Percentiles rank a stretch among this genome's conserved stretches.
phyloP scores from a whole-genome alignment of 2,113 vertebrate genomes.

The Caloenas nicobarica region DNA sequence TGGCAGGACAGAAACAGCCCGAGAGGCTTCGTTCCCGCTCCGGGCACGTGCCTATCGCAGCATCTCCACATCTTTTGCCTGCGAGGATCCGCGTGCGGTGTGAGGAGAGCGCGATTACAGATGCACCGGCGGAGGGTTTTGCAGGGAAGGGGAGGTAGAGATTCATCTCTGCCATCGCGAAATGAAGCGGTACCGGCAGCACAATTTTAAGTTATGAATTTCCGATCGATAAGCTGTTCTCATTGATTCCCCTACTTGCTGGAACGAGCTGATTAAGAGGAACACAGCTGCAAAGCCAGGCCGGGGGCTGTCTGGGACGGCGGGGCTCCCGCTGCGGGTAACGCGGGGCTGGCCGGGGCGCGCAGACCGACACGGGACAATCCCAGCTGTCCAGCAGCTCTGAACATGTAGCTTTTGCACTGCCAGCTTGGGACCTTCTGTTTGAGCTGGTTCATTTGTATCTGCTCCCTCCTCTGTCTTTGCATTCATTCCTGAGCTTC shows the following conservation, averaged over 20 bases:
- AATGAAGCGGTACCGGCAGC: background rate
- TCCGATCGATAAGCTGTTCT: background rate
- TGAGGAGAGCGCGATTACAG: accelerated
- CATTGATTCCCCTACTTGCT: background rate
- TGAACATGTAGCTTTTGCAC: background rate
- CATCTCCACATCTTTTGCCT: accelerated
- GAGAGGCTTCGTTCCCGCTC: background rate
- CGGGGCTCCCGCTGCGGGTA: too few relatives aligned
- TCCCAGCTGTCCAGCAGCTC: background rate
- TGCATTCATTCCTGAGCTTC: background rate
- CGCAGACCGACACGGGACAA: too few relatives aligned
- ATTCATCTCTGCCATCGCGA: background rate
- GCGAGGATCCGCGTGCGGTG: background rate
- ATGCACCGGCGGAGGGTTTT: accelerated
- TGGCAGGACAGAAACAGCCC: background rate
- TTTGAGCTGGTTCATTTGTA: accelerated
- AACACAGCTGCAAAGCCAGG: background rate
- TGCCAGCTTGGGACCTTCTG: background rate
- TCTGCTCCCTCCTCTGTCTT: background rate
- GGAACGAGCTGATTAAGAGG: background rate
- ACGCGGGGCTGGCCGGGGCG: too few relatives aligned
- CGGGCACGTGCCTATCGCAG: accelerated
- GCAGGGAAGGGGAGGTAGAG: background rate
- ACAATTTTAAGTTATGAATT: background rate
- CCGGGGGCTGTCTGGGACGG: too few relatives aligned